A percentile compares a stretch with the other conserved stretches of the same genome.
phyloP scores from a whole-genome alignment of 2,888 invertebrate species.

The Latrodectus elegans region DNA sequence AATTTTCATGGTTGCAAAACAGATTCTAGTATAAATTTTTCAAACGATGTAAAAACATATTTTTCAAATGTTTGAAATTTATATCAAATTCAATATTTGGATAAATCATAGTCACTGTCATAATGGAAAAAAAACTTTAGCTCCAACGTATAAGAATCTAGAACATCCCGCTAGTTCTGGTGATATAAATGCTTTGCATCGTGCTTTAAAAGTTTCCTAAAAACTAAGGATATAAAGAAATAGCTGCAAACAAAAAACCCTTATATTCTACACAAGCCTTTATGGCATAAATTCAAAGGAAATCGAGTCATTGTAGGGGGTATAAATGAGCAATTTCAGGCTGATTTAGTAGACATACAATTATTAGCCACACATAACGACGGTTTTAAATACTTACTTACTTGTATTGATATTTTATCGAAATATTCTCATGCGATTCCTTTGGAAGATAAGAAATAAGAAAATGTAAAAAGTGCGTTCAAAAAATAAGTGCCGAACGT shows the following conservation, averaged over 20 bases:
- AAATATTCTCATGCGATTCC: constrained; percentile 71
- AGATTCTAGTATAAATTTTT: too few relatives aligned
- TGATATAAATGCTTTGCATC: constrained; percentile 12
- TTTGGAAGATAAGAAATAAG: constrained; percentile 71
- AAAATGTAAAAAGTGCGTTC: constrained; percentile 66
- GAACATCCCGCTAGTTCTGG: constrained; percentile 33
- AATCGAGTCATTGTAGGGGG: constrained; percentile 67
- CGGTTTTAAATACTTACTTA: constrained; percentile 71
- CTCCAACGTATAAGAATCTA: constrained; percentile 16
- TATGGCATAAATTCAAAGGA: constrained; percentile 36
- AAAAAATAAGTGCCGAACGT: constrained; percentile 60
- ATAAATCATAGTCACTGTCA: neutral
- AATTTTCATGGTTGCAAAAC: too few relatives aligned
- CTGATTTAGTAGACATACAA: constrained; percentile 71
- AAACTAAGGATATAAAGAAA: constrained; percentile 35
- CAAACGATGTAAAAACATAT: too few relatives aligned
- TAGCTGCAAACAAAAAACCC: constrained; percentile 49
- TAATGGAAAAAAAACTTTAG: neutral
- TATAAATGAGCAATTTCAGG: constrained; percentile 71
- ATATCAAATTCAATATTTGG: neutral
- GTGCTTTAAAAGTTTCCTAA: constrained; percentile 17
- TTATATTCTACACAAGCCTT: constrained; percentile 64
- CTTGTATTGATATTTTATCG: constrained; percentile 71
- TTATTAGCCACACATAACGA: constrained; percentile 65
- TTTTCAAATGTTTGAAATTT: too few relatives aligned